Evolutionary conservation across 2,113 vertebrate species (phyloP), one percentile per base, ranked within the genome.

Genomic region (Melanerpes aurifrons): DNA sequence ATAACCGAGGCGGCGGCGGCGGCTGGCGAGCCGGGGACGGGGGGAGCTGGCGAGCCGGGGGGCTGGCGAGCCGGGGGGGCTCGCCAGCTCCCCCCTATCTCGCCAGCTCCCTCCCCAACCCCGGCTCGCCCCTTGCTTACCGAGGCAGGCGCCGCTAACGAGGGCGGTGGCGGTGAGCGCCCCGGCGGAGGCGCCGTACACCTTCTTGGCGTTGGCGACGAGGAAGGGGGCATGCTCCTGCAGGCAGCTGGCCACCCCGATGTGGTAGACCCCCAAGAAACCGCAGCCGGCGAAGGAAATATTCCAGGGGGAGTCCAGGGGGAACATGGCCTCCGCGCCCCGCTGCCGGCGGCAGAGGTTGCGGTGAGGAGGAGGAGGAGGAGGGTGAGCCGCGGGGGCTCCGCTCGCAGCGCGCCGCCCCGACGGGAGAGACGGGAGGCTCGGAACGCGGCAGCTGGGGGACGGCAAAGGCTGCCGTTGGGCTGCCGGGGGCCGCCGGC

Each of bases 221-320:
- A 99, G 98, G 92, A 99, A 99, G 3, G 99, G 99, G 22, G 99
- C 98, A 53, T 98, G 98, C 67, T 99, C 99, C 92, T 97, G 96
- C 68, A 99, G 97, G 95, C 99, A 99, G 97, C 99, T 99, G 88
- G 99, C 99, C 10, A 99, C 99, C 7, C 99, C 99, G 80, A 99
- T 43, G 89, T 99, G 99, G 96, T 99, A 99, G 89, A 99, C 98
- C 10, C 99, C 99, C 40, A 99, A 97, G 96, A 99, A 99, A 7
- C 99, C 99, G 70, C 99, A 99, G 40, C 99, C 99, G 9, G 99
- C 99, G 92, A 99, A 99, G 37, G 99, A 99, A 93, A 99, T 99
- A 96, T 98, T 99, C 99, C 99, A 99, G 25, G 98, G 96, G 54
- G 98, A 96, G 94, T 99, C 98, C 79, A 87, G 84, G 24, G 98